Conservation (phyloP, 2,888 invertebrate genomes). For the Apotomis betuletana region DNA sequence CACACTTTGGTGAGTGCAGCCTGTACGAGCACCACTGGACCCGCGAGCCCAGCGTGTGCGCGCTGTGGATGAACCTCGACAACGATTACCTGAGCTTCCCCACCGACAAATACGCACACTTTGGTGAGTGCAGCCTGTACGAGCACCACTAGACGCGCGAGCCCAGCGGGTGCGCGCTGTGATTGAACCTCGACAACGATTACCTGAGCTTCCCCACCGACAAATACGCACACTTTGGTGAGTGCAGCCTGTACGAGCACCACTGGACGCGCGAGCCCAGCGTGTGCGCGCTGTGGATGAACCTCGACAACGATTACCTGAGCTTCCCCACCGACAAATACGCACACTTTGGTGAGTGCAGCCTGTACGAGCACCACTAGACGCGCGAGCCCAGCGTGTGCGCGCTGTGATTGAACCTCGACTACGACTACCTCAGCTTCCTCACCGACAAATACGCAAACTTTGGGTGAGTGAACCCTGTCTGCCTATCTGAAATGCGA, state of each 20-base stretch:
- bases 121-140: constrained; percentile 54
- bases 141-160: constrained; percentile 80
- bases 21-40: constrained; percentile 70
- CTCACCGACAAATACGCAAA: too few species aligned
- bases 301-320: constrained; percentile 60
- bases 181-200: too few species aligned
- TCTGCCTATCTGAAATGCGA: too few species aligned
- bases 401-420: too few species aligned
- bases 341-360: constrained; percentile 60
- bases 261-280: constrained; percentile 83
- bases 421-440: too few species aligned
- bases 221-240: too few species aligned
- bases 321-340: constrained; percentile 62
- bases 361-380: constrained; percentile 66
- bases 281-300: constrained; percentile 71
- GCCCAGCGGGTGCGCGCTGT: constrained; percentile 56
- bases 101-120: constrained; percentile 61
- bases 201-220: too few species aligned
- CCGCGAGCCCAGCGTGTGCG: constrained; percentile 78
- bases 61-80: constrained; percentile 69
- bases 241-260: constrained; percentile 53
- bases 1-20: constrained; percentile 59
- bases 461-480: too few species aligned
- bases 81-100: constrained; percentile 62
- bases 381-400: constrained; percentile 75